Percentiles rank a stretch among this genome's conserved stretches.
Conservation (phyloP, 2,888 invertebrate genomes). For the Parasteatoda lunata region DNA sequence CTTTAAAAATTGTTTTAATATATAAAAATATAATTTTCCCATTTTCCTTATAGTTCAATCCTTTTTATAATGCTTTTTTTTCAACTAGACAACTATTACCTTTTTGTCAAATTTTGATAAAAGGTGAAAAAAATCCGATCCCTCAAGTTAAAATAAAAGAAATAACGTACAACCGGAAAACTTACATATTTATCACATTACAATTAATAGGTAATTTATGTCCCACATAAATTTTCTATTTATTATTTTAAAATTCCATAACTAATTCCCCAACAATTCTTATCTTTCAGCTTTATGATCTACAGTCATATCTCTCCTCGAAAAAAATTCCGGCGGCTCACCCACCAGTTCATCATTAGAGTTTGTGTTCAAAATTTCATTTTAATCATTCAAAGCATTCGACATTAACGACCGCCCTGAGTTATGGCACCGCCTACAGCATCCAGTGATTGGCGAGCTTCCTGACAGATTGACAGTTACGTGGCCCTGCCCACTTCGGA, state of each 20-base stretch:
- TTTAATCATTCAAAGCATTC: slow-evolving; percentile 29
- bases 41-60: too few relatives aligned
- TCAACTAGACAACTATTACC: too few relatives aligned
- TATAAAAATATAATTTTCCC: too few relatives aligned
- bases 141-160: too few relatives aligned
- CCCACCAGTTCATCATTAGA: slow-evolving; percentile 11
- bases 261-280: slow-evolving; percentile 8
- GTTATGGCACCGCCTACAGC: slow-evolving; percentile 64
- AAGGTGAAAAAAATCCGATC: too few relatives aligned
- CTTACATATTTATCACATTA: background rate
- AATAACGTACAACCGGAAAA: too few relatives aligned
- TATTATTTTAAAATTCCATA: slow-evolving; percentile 1
- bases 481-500: slow-evolving; percentile 52
- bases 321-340: background rate
- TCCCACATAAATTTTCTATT: slow-evolving; percentile 21
- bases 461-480: slow-evolving; percentile 66
- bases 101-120: too few relatives aligned
- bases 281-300: slow-evolving; percentile 21
- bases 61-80: too few relatives aligned
- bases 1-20: too few relatives aligned
- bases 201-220: slow-evolving; percentile 38
- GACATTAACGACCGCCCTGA: slow-evolving; percentile 65
- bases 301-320: background rate
- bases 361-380: slow-evolving; percentile 19
- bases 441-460: slow-evolving; percentile 64